A percentile compares a stretch with the other conserved stretches of the same genome.
These are phyloP conservation scores for Brachirus orientalis DNA, from an alignment of 2,113 vertebrate genomes.

Conservation along the genomic window DNA sequence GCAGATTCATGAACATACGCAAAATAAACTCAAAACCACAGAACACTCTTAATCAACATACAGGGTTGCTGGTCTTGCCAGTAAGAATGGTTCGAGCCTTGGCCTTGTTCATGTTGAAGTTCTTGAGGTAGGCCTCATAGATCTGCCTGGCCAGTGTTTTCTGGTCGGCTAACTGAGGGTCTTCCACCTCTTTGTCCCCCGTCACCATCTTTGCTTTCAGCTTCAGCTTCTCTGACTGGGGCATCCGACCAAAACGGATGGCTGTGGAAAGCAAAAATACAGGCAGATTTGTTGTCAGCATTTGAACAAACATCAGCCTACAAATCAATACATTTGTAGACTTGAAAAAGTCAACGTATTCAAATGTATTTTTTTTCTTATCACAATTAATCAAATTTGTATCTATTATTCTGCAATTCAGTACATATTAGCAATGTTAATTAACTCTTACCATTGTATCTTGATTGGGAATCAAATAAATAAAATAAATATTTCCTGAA, in stretches of 20 bases:
- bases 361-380: too few relatives aligned
- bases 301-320: too few relatives aligned
- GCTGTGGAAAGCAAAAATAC: slow-evolving; percentile 77
- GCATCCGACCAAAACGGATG: slow-evolving; percentile 98
- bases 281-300: neutral
- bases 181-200: slow-evolving; percentile 84
- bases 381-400: too few relatives aligned
- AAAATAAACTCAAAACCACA: slow-evolving; percentile 16
- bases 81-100: slow-evolving; percentile 95
- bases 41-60: slow-evolving; percentile 77
- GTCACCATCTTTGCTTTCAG: slow-evolving; percentile 95
- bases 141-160: slow-evolving; percentile 93
- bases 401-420: too few relatives aligned
- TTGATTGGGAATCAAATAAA: too few relatives aligned
- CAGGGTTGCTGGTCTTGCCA: slow-evolving; percentile 93
- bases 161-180: slow-evolving; percentile 89
- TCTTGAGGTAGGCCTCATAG: slow-evolving; percentile 96
- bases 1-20: slow-evolving; percentile 1
- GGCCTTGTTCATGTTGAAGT: slow-evolving; percentile 98
- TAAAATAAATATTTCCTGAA: too few relatives aligned
- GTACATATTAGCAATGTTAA: too few relatives aligned
- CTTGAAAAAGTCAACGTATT: too few relatives aligned
- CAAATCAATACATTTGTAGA: too few relatives aligned
- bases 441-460: too few relatives aligned
- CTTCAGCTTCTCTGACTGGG: slow-evolving; percentile 96